phyloP scores from a whole-genome alignment of 1,140 invertebrate species.

The Mya arenaria region DNA sequence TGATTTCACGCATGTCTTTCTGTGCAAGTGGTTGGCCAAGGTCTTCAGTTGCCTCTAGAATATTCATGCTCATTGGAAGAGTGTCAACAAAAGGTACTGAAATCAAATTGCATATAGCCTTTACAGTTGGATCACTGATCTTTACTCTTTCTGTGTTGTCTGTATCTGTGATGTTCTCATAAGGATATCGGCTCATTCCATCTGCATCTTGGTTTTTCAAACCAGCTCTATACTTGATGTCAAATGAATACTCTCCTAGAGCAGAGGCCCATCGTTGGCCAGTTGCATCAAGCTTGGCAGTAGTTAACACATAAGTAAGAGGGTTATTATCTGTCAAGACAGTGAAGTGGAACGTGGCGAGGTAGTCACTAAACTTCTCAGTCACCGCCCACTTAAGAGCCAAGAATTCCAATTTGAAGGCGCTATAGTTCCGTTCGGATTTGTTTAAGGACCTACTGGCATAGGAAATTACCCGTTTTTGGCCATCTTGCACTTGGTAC shows the following conservation, averaged over 20 bases:
- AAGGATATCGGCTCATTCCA: conserved; percentile 15
- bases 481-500: too few species aligned
- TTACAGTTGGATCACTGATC: neutral
- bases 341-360: neutral
- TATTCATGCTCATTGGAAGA: conserved; percentile 11
- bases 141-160: neutral
- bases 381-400: conserved; percentile 36
- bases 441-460: too few species aligned
- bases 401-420: too few species aligned
- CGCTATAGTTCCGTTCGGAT: too few species aligned
- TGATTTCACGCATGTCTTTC: neutral
- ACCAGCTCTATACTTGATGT: conserved; percentile 5
- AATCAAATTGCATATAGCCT: neutral
- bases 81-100: neutral
- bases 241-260: conserved; percentile 28
- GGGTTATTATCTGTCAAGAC: conserved; percentile 26
- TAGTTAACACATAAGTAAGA: conserved; percentile 17
- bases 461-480: too few species aligned
- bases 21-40: neutral
- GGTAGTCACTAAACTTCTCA: conserved; percentile 32
- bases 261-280: conserved; percentile 36
- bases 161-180: neutral
- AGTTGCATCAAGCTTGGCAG: conserved; percentile 20
- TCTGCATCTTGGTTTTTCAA: conserved; percentile 1
- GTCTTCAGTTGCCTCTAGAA: conserved; percentile 10